Percentiles rank a stretch among this genome's conserved stretches.
Evolutionary conservation across 2,797 vertebrate species (phyloP).

Genomic region (Eupleurogrammus muticus): DNA sequence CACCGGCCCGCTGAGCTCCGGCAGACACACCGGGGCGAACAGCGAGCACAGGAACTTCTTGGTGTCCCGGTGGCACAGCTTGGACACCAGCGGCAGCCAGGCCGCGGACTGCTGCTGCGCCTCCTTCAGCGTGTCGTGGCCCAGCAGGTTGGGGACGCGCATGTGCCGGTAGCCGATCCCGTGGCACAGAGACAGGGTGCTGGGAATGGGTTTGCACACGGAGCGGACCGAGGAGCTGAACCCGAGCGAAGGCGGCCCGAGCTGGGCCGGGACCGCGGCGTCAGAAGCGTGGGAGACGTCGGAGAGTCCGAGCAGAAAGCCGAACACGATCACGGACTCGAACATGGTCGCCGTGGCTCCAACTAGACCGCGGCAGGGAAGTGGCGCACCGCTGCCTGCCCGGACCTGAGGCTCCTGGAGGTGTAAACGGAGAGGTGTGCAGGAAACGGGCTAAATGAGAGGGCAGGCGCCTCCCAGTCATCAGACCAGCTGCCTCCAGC

Average conservation of each 20-base stretch:
- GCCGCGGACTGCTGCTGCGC: slow-evolving; percentile 85
- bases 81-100: slow-evolving; percentile 86
- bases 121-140: slow-evolving; percentile 84
- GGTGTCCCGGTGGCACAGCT: slow-evolving; percentile 86
- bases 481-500: slow-evolving; percentile 43
- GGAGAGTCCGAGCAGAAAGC: slow-evolving; percentile 23
- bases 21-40: slow-evolving; percentile 86
- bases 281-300: slow-evolving; percentile 28
- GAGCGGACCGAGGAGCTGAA: slow-evolving; percentile 75
- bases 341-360: slow-evolving; percentile 45
- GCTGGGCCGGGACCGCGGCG: slow-evolving; percentile 31
- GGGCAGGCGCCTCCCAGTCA: slow-evolving; percentile 74
- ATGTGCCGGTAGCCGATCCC: slow-evolving; percentile 86
- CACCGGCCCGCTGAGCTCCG: slow-evolving; percentile 79
- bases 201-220: slow-evolving; percentile 84
- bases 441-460: slow-evolving; percentile 62
- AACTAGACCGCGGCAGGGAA: background rate
- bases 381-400: no score
- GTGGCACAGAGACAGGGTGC: slow-evolving; percentile 83
- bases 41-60: slow-evolving; percentile 88
- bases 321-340: slow-evolving; percentile 21
- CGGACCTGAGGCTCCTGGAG: slow-evolving; percentile 55
- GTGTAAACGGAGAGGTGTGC: slow-evolving; percentile 72
- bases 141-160: slow-evolving; percentile 88
- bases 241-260: slow-evolving; percentile 62